Evolutionary conservation across 2,888 invertebrate genomes (phyloP).

Genomic region (Acanthosoma haemorrhoidale): DNA sequence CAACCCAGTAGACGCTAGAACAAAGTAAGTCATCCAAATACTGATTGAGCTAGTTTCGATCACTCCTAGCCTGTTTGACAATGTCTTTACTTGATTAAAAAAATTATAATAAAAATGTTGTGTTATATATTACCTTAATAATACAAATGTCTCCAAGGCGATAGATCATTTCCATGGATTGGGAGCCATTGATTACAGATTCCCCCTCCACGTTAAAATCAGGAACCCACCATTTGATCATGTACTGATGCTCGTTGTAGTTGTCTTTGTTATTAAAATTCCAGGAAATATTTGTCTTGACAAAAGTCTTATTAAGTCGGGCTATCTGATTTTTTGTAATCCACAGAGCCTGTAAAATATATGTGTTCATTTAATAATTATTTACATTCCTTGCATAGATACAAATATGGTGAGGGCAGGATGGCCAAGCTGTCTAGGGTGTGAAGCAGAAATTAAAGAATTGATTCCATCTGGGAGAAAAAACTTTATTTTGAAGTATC

Average conservation of each 20-base stretch:
- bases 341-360: conserved; percentile 19
- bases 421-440: too few species aligned
- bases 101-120: too few species aligned
- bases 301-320: neutral
- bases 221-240: conserved; percentile 25
- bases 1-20: too few species aligned
- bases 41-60: too few species aligned
- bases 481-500: too few species aligned
- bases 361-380: too few species aligned
- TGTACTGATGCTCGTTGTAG: neutral
- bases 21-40: too few species aligned
- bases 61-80: neutral
- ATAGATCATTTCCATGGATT: neutral
- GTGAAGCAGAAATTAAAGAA: too few species aligned
- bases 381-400: too few species aligned
- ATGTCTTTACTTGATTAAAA: neutral
- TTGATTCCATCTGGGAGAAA: too few species aligned
- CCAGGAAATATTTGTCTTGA: conserved; percentile 5
- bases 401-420: too few species aligned
- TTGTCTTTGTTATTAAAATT: neutral
- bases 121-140: conserved; percentile 26
- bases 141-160: neutral
- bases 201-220: conserved; percentile 21
- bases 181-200: neutral
- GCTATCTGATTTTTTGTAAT: neutral